Percentiles rank a stretch among this genome's conserved stretches.
phyloP scores from a whole-genome alignment of 1,140 invertebrate species.

The Brachionus rotundiformis region DNA sequence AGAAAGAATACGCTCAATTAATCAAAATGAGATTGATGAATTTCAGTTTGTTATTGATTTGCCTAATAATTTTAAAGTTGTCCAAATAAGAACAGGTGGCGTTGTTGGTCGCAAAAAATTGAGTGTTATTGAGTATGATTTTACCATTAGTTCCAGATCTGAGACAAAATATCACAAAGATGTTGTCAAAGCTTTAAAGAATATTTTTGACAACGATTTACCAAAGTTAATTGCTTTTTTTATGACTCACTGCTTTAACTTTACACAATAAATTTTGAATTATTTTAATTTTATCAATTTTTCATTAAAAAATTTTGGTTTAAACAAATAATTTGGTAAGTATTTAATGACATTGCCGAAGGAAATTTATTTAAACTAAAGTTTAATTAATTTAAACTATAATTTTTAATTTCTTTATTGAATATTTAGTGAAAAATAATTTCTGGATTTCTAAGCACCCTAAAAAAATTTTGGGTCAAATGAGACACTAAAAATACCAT shows the following conservation, averaged over 20 bases:
- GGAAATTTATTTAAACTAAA: no score
- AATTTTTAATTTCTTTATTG: no score
- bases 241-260: constrained; percentile 6
- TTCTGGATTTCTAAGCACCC: background rate
- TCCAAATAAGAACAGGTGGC: background rate
- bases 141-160: background rate
- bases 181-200: background rate
- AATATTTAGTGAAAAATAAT: background rate
- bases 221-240: constrained; percentile 24
- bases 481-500: background rate
- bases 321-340: no score
- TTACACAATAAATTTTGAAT: background rate
- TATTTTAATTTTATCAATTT: no score
- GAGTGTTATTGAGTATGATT: constrained; percentile 10
- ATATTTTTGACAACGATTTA: background rate
- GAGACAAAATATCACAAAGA: constrained; percentile 11
- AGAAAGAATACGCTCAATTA: background rate
- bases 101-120: background rate
- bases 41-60: background rate
- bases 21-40: background rate
- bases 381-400: no score
- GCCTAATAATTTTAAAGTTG: background rate
- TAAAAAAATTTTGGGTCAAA: no score
- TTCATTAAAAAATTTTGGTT: no score
- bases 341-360: no score